A percentile compares a stretch with the other conserved stretches of the same genome.
Conservation (phyloP, 2,113 vertebrate species). For the Caloenas nicobarica region DNA sequence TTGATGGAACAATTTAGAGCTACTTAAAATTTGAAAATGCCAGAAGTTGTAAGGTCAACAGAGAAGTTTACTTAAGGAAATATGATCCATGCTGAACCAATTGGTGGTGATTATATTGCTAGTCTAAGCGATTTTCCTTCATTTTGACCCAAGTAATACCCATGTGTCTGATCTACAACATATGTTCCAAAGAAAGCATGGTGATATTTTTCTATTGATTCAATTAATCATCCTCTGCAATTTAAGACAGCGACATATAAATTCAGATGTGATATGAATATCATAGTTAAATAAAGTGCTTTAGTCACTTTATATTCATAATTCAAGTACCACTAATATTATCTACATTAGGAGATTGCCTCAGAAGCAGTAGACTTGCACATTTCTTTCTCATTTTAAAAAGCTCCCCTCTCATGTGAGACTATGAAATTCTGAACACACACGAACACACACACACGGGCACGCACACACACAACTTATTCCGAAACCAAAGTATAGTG, state of each 20-base stretch:
- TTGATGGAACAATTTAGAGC: background rate
- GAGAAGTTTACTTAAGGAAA: background rate
- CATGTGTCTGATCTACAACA: background rate
- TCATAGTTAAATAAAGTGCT: background rate
- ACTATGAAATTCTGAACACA: background rate
- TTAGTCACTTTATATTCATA: background rate
- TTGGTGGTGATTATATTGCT: background rate
- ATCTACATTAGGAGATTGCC: background rate
- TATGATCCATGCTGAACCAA: background rate
- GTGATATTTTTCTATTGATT: background rate
- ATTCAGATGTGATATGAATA: background rate
- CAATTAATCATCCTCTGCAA: background rate
- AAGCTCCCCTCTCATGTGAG: background rate
- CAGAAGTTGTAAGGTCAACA: background rate
- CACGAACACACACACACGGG: too few species aligned
- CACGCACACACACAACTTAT: background rate
- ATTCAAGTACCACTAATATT: background rate
- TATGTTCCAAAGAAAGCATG: background rate
- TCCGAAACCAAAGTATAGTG: background rate
- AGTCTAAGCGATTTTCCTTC: background rate
- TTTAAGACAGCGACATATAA: background rate
- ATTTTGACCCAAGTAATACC: background rate
- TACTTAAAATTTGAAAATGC: background rate
- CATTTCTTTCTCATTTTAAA: background rate
- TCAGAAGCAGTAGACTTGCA: background rate